These are phyloP conservation scores for Geotria australis DNA, from an alignment of 2,797 vertebrate genomes.

Conservation along the genomic window DNA sequence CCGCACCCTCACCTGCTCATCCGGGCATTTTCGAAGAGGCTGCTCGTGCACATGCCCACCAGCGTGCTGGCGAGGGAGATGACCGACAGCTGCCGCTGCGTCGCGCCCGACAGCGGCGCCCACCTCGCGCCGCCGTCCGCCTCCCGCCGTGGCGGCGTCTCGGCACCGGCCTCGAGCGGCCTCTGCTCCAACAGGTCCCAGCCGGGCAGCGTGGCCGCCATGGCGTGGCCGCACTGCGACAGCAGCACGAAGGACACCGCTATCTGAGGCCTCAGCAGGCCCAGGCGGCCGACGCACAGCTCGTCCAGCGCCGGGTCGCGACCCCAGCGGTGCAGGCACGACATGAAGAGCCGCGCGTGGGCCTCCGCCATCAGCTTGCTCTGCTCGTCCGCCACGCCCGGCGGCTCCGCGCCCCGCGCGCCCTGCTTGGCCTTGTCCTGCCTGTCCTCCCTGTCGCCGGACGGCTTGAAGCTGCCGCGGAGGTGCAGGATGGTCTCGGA, in stretches of 20 bases:
- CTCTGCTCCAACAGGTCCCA: background rate
- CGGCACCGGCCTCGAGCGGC: background rate
- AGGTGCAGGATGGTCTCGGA: too few relatives aligned
- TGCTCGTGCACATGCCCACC: too few relatives aligned
- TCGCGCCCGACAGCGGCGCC: background rate
- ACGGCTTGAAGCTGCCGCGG: too few relatives aligned
- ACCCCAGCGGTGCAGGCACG: background rate
- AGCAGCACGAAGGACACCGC: background rate
- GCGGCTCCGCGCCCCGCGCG: too few relatives aligned
- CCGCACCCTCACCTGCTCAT: too few relatives aligned
- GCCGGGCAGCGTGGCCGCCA: background rate
- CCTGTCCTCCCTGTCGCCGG: too few relatives aligned
- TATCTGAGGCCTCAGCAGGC: background rate
- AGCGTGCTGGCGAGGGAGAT: background rate
- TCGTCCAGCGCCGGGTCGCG: background rate
- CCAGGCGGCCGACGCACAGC: background rate
- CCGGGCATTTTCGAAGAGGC: too few relatives aligned
- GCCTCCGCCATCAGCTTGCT: background rate
- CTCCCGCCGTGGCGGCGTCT: too few relatives aligned
- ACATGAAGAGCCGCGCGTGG: background rate
- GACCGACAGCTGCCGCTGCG: background rate
- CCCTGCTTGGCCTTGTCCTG: too few relatives aligned
- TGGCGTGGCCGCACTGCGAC: background rate
- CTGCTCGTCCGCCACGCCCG: background rate
- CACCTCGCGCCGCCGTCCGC: too few relatives aligned